Conservation (phyloP, 1,140 invertebrate genomes). For the Camponotus vicinus region DNA sequence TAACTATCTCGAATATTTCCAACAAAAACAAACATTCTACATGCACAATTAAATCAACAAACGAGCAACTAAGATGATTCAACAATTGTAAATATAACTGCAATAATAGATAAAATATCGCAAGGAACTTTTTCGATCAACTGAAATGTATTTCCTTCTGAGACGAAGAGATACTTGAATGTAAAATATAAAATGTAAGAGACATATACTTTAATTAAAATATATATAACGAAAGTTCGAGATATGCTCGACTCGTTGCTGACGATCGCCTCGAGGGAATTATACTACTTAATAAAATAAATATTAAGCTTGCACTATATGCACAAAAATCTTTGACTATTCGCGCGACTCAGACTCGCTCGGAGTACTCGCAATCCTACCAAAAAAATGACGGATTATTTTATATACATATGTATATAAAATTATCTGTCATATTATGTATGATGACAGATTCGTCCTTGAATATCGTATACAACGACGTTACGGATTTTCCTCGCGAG, state of each 20-base stretch:
- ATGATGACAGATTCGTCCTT: neutral
- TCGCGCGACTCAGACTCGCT: neutral
- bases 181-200: neutral
- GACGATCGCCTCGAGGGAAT: neutral
- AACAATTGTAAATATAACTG: conserved; percentile 18
- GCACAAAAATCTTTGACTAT: neutral
- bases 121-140: conserved; percentile 9
- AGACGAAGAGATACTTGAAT: neutral
- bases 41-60: conserved; percentile 39
- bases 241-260: neutral
- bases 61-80: conserved; percentile 16
- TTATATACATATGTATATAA: neutral
- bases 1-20: neutral
- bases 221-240: conserved; percentile 13
- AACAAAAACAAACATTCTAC: neutral
- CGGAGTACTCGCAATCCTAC: conserved; percentile 10
- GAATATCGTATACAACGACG: conserved; percentile 5
- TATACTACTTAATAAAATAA: neutral
- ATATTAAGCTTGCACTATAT: neutral
- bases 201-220: neutral
- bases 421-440: neutral
- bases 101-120: conserved; percentile 6
- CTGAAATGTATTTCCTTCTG: neutral
- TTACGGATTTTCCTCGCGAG: conserved; percentile 13
- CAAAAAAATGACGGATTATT: neutral